Evolutionary conservation across 1,140 invertebrate genomes (phyloP).

Genomic region (Galendromus occidentalis): DNA sequence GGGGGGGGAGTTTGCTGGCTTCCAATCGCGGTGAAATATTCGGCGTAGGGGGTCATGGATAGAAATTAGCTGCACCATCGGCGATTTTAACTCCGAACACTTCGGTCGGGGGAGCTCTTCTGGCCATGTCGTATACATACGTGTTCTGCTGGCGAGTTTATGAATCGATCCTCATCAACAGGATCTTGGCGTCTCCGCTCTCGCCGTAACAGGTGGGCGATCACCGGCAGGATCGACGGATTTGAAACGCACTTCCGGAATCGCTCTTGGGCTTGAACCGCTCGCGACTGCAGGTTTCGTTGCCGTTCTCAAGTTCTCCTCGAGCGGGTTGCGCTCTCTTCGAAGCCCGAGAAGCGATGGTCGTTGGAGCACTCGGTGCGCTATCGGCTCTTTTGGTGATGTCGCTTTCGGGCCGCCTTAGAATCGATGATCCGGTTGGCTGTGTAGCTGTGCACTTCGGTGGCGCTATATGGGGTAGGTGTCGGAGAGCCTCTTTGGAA

Average conservation of each 20-base stretch:
- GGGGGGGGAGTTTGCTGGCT: conserved; percentile 83
- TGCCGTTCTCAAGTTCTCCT: conserved; percentile 15
- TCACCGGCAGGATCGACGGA: too few species aligned
- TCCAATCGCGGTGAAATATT: conserved; percentile 60
- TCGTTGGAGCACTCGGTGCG: conserved; percentile 59
- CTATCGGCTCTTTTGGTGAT: conserved; percentile 44
- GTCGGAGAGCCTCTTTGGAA: neutral
- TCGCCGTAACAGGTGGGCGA: conserved; percentile 53
- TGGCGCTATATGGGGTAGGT: conserved; percentile 24
- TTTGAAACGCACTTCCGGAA: too few species aligned
- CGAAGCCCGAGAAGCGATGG: conserved; percentile 56
- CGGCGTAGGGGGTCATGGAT: conserved; percentile 46
- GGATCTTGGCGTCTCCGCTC: conserved; percentile 62
- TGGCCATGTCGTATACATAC: conserved; percentile 20
- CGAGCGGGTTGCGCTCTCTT: conserved; percentile 68
- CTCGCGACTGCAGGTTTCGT: neutral
- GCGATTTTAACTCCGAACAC: conserved; percentile 22
- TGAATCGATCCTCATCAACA: conserved; percentile 67
- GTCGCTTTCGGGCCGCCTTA: conserved; percentile 48
- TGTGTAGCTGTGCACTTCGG: conserved; percentile 64
- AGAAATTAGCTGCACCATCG: conserved; percentile 58
- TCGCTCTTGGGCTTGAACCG: too few species aligned
- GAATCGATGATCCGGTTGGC: conserved; percentile 74
- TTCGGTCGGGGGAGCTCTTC: conserved; percentile 18
- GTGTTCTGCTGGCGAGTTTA: conserved; percentile 43